Conservation (phyloP, 35 echinoderm and acorn worm species). For the Heliocidaris erythrogramma region DNA sequence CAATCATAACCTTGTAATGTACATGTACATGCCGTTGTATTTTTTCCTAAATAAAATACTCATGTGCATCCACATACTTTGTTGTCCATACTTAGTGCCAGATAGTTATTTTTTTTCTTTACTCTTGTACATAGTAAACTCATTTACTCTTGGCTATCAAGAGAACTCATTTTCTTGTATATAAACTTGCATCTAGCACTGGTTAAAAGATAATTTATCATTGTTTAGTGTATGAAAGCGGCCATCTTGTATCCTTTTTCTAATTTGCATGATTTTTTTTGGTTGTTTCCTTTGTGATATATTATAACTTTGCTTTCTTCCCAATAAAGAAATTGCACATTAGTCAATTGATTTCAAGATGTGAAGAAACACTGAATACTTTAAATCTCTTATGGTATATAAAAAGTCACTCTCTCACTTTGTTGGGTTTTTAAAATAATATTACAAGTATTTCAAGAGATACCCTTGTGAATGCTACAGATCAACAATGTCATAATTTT, state of each 20-base stretch:
- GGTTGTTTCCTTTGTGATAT: neutral
- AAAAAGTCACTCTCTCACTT: neutral
- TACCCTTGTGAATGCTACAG: neutral
- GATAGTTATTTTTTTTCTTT: neutral
- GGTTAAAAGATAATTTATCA: neutral
- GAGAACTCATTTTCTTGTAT: neutral
- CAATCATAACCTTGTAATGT: neutral
- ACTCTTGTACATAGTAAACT: conserved; percentile 8
- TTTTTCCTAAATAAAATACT: neutral
- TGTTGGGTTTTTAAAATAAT: neutral
- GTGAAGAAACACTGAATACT: too few relatives aligned
- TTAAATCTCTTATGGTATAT: too few relatives aligned
- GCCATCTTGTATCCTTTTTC: neutral
- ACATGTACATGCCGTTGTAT: neutral
- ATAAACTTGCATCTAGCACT: neutral
- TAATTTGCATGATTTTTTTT: neutral
- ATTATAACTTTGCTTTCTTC: neutral
- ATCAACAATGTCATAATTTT: neutral
- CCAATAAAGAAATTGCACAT: neutral
- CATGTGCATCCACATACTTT: neutral
- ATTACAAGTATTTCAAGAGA: neutral
- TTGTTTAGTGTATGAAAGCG: neutral
- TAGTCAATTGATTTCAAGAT: neutral
- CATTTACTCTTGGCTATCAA: neutral
- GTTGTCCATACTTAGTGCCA: neutral